Evolutionary conservation across 2,888 invertebrate species (phyloP).

Genomic region (Leucoma salicis): DNA sequence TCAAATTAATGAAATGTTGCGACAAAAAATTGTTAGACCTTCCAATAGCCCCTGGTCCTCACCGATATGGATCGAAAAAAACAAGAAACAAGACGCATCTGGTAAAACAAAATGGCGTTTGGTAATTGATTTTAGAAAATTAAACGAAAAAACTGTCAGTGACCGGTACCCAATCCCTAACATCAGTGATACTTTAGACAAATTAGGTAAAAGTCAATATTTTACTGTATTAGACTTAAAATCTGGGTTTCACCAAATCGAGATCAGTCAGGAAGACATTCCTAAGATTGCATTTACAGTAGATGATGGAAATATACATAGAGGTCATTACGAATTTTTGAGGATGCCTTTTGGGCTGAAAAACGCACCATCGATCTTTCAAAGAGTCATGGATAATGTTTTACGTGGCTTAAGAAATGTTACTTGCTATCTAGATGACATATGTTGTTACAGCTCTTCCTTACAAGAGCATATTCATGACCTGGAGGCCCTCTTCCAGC

Average conservation of each 20-base stretch:
- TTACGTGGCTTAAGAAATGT: too few relatives aligned
- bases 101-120: neutral
- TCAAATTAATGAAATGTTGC: too few relatives aligned
- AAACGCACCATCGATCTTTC: neutral
- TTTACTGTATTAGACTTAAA: neutral
- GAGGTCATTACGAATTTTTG: neutral
- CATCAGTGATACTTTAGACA: neutral
- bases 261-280: neutral
- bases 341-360: too few relatives aligned
- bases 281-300: neutral
- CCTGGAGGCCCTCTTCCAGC: too few relatives aligned
- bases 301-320: neutral
- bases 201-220: neutral
- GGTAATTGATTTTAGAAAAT: neutral
- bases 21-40: too few relatives aligned
- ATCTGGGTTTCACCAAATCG: neutral
- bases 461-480: too few relatives aligned
- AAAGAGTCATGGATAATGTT: neutral
- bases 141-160: neutral
- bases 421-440: too few relatives aligned
- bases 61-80: too few relatives aligned
- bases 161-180: neutral
- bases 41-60: too few relatives aligned
- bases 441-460: too few relatives aligned
- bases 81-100: neutral